Base-by-base conservation (phyloP, 2,113 vertebrate genomes). In the Columba janthina region DNA sequence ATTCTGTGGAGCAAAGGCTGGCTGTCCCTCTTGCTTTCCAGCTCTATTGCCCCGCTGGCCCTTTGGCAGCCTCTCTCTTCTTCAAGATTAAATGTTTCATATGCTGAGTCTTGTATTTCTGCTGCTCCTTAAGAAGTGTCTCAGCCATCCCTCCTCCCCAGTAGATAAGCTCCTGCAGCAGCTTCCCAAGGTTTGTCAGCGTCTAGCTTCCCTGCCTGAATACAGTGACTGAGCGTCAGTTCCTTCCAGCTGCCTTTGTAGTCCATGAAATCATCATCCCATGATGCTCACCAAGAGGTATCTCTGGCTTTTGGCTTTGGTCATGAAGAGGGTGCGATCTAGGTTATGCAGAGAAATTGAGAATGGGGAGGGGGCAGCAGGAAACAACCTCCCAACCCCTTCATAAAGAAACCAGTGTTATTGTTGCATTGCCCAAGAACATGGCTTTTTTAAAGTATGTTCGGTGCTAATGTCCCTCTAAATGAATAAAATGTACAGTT, bases 401-500 rank as follows among this genome's bases (percentile, higher is more conserved):
- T 74, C 46, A 28, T 38, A 71, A 71, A 36, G 19, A 74, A 89
- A 66, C 21, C 31, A 24, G 15, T 65, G 28, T 17, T 93, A 46
- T 9, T 96, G 80, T 82, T 83, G n/a, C 54, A 20, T 65, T 89
- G 65, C 61, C 66, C 44, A 51, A 38, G 36, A 61, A 10, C 53
- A 38, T 77, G 36, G 36, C 64, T 90, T 92, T 93, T 92, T 75
- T 15, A 95, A 85, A 75, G 70, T 61, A 22, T 66, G 48, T 87
- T 94, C 1, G 0, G 42, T 92, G 77, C 51, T 94, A 90, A 87
- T 61, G 74, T 64, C 34, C 38, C 44, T 86, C 73, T 88, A 94
- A 94, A 90, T 83, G 38, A 76, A 78, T 85, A 29, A 96, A 95
- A 88, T 34, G 64, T 66, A 69, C 17, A 54, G 62, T 50, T 96